Conservation (phyloP, 2,888 invertebrate species). For the Patella pellucida region DNA sequence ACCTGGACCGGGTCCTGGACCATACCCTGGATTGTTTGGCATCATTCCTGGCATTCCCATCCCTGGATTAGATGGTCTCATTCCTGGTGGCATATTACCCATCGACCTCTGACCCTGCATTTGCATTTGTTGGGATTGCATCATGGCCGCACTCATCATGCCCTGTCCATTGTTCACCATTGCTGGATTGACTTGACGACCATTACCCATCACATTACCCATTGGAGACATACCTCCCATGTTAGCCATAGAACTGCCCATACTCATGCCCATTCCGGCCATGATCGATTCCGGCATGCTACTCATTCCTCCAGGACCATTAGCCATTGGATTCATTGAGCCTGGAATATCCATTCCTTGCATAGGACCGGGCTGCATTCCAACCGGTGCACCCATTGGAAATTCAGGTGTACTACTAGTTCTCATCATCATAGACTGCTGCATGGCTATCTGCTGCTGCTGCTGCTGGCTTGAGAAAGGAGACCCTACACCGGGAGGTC, state of each 20-base stretch:
- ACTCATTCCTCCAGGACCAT: constrained; percentile 34
- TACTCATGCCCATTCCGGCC: constrained; percentile 33
- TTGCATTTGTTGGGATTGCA: constrained; percentile 48
- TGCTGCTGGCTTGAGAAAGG: constrained; percentile 36
- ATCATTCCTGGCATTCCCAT: constrained; percentile 52
- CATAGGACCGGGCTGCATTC: constrained; percentile 27
- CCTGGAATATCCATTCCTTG: constrained; percentile 26
- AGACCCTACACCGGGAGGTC: constrained; percentile 36
- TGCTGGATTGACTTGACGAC: constrained; percentile 23
- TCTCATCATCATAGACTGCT: constrained; percentile 48
- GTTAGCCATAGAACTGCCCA: constrained; percentile 39
- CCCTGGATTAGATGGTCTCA: constrained; percentile 40
- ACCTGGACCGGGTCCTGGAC: constrained; percentile 44
- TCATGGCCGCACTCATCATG: constrained; percentile 34
- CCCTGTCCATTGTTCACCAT: constrained; percentile 33
- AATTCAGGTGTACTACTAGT: constrained; percentile 26
- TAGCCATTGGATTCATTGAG: constrained; percentile 36
- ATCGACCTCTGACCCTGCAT: constrained; percentile 50
- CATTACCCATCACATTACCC: constrained; percentile 29
- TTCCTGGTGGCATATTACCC: constrained; percentile 37
- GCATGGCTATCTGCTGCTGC: constrained; percentile 38
- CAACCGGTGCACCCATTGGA: constrained; percentile 29
- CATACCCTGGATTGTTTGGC: constrained; percentile 22
- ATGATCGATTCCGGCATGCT: constrained; percentile 39
- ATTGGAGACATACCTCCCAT: constrained; percentile 39